Conservation (phyloP, 1,140 invertebrate genomes). For the Megalopta genalis region DNA sequence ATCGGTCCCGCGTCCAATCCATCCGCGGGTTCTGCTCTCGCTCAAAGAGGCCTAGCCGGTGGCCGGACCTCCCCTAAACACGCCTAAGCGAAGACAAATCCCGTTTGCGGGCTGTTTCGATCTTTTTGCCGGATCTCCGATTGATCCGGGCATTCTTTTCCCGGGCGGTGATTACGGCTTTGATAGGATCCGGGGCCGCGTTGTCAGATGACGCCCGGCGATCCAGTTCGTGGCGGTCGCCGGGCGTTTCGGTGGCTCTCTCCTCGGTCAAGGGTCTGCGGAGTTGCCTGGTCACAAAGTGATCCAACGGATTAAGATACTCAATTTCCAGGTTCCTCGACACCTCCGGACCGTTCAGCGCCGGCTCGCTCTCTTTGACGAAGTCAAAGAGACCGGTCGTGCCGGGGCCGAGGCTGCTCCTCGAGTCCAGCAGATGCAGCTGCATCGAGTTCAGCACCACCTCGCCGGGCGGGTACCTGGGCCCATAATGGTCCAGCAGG, state of each 20-base stretch:
- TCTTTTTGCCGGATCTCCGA: slow-evolving; percentile 31
- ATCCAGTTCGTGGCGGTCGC: slow-evolving; percentile 5
- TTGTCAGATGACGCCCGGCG: neutral
- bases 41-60: neutral
- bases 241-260: slow-evolving; percentile 48
- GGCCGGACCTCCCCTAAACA: neutral
- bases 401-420: neutral
- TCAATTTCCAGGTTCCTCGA: slow-evolving; percentile 48
- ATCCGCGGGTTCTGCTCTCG: neutral
- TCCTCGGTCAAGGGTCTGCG: slow-evolving; percentile 18
- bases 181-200: slow-evolving; percentile 8
- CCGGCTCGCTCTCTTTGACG: neutral
- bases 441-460: slow-evolving; percentile 55
- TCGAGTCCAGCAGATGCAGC: slow-evolving; percentile 47
- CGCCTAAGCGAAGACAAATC: slow-evolving; percentile 24
- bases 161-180: slow-evolving; percentile 10
- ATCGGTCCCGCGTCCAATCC: slow-evolving; percentile 14
- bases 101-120: slow-evolving; percentile 14
- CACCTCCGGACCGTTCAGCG: neutral
- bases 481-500: slow-evolving; percentile 33
- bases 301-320: slow-evolving; percentile 56
- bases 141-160: slow-evolving; percentile 35
- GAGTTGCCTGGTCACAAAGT: slow-evolving; percentile 42
- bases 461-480: slow-evolving; percentile 44
- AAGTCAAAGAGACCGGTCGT: slow-evolving; percentile 39